Percentiles rank a stretch among this genome's conserved stretches.
phyloP scores from a whole-genome alignment of 1,140 invertebrate species.

The Penaeus chinensis region DNA sequence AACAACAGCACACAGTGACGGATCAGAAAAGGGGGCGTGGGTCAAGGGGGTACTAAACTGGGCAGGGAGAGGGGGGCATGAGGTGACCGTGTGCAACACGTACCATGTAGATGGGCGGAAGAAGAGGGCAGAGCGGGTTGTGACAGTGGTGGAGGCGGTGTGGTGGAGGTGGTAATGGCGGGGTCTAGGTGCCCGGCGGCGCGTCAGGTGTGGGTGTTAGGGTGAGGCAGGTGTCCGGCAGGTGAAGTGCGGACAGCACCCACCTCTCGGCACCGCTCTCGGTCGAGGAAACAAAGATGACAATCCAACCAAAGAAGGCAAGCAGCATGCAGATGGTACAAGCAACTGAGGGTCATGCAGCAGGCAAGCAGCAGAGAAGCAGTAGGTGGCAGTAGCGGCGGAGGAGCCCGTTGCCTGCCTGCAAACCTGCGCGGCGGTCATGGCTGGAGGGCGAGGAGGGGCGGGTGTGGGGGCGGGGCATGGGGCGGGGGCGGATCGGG shows the following conservation, averaged over 20 bases:
- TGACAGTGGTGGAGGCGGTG: slow-evolving; percentile 1
- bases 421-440: too few species aligned
- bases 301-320: slow-evolving; percentile 24
- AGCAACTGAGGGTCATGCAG: slow-evolving; percentile 26
- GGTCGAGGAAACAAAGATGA: slow-evolving; percentile 18
- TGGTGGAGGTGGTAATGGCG: neutral
- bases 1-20: slow-evolving; percentile 1
- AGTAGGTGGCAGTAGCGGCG: slow-evolving; percentile 9
- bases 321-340: slow-evolving; percentile 24
- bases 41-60: neutral
- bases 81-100: neutral
- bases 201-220: slow-evolving; percentile 14
- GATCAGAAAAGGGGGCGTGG: neutral
- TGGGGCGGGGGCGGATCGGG: neutral
- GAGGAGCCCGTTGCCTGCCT: neutral
- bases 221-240: neutral
- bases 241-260: neutral
- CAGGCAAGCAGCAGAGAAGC: slow-evolving; percentile 26
- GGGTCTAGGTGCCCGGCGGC: slow-evolving; percentile 8
- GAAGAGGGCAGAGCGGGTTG: neutral
- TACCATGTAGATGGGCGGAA: slow-evolving; percentile 7
- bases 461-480: neutral
- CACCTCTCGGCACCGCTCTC: neutral
- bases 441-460: neutral
- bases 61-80: neutral